Conservation (phyloP, 2,113 vertebrate genomes). For the Strigops habroptila region DNA sequence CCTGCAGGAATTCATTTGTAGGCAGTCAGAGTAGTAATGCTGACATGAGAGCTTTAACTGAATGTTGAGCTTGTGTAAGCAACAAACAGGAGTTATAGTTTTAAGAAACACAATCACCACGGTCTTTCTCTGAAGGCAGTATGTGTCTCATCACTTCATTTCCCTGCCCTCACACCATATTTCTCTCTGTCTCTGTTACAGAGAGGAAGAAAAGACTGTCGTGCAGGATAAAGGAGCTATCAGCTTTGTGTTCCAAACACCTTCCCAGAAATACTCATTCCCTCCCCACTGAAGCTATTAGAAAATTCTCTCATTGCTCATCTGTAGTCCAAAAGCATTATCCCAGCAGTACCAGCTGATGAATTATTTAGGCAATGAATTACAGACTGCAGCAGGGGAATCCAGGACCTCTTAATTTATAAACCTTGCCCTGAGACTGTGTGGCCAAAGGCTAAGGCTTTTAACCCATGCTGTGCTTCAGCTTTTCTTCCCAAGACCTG, state of each 20-base stretch:
- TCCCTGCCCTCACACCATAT: background rate
- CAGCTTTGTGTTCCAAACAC: background rate
- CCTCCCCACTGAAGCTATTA: background rate
- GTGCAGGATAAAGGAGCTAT: background rate
- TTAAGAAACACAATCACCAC: background rate
- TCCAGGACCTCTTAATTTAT: background rate
- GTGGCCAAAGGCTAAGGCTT: background rate
- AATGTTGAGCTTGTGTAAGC: background rate
- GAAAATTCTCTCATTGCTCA: background rate
- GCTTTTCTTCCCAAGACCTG: background rate
- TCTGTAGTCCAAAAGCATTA: slow-evolving; percentile 11
- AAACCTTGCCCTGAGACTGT: background rate
- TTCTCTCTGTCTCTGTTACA: background rate
- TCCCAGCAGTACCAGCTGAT: background rate
- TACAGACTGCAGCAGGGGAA: slow-evolving; percentile 4
- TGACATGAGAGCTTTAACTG: background rate
- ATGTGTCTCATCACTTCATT: background rate
- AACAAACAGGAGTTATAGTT: background rate
- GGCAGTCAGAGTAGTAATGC: background rate
- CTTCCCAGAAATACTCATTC: background rate
- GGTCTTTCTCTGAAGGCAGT: background rate
- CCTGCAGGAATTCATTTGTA: background rate
- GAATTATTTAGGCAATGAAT: slow-evolving; percentile 36
- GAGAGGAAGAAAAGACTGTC: background rate
- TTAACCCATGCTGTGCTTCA: background rate